Evolutionary conservation across 1,140 invertebrate species (phyloP), one percentile per base, ranked within the genome.

Genomic region (Apocrypta bakeri): DNA sequence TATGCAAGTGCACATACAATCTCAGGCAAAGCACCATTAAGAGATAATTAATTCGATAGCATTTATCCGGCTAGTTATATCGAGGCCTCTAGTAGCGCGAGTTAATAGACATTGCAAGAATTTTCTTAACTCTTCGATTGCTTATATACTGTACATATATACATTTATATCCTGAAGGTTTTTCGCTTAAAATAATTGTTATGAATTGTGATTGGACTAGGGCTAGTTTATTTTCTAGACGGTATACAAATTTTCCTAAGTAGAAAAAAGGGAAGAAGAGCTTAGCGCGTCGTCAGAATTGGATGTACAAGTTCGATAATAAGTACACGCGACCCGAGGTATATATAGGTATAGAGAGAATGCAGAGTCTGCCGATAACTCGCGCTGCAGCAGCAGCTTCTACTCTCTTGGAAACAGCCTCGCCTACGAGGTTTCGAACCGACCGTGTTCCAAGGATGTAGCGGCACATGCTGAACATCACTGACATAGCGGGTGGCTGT

Each of bases 401-500:
- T 56, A 21, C 48, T 56, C 48, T n/a, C 48, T 48, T 17, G 48
- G 48, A 56, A n/a, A 56, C 7, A 21, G 48, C 48, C 48, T 56
- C 48, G 48, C 48, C 48, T 56, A 56, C 48, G 63, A 7, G 63
- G 24, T 27, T 66, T 25, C 25, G 25, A 24, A 40, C 33, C 33
- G 68, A 0, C 1, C 66, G 61, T 84, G 72, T 79, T 79, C 79
- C 71, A 81, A 24, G 69, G 64, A 40, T 76, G 48, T 81, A 82
- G 24, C 56, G 40, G 85, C 85, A 86, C 69, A 84, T 87, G 84
- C 86, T 85, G 64, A 84, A 88, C 86, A 88, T 84, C 83, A 84
- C 77, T 80, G 75, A 83, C 85, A 74, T 86, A 87, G 84, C 86
- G 86, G 86, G 85, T 86, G 86, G 86, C 84, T 56, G 4, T 74